These are phyloP conservation scores for Lasioglossum zephyrum DNA, from an alignment of 2,888 invertebrate genomes.

Conservation along the genomic window DNA sequence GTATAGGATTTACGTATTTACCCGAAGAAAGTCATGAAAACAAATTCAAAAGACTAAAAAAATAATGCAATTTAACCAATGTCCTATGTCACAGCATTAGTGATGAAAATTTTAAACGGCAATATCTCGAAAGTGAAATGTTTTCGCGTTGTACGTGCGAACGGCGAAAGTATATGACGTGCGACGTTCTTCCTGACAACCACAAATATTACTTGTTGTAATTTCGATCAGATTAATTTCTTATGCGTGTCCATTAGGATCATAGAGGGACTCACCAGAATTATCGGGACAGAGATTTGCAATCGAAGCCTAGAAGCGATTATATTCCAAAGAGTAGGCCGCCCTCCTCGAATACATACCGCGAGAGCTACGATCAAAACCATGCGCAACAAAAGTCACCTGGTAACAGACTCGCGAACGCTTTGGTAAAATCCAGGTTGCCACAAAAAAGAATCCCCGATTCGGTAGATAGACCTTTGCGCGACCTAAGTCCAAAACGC, in stretches of 20 bases:
- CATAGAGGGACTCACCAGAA: slow-evolving; percentile 72
- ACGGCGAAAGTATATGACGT: no score
- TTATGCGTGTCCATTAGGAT: slow-evolving; percentile 65
- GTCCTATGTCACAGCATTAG: no score
- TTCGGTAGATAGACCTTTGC: slow-evolving; percentile 66
- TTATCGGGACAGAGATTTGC: slow-evolving; percentile 78
- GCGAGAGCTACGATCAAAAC: slow-evolving; percentile 72
- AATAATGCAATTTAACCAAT: no score
- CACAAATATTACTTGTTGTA: not conserved
- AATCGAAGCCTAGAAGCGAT: slow-evolving; percentile 73
- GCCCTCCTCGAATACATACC: slow-evolving; percentile 68
- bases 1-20: no score
- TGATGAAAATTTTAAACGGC: no score
- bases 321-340: slow-evolving; percentile 68
- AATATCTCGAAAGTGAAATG: no score
- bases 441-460: slow-evolving; percentile 69
- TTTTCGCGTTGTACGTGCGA: no score
- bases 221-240: slow-evolving; percentile 13
- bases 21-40: no score
- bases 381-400: slow-evolving; percentile 62
- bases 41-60: no score
- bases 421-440: slow-evolving; percentile 54
- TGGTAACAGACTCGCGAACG: slow-evolving; percentile 60
- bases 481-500: slow-evolving; percentile 77
- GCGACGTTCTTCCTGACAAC: no score